These are phyloP conservation scores for Xerus inauris DNA, from an alignment of 2,113 vertebrate species.

Conservation along the genomic window DNA sequence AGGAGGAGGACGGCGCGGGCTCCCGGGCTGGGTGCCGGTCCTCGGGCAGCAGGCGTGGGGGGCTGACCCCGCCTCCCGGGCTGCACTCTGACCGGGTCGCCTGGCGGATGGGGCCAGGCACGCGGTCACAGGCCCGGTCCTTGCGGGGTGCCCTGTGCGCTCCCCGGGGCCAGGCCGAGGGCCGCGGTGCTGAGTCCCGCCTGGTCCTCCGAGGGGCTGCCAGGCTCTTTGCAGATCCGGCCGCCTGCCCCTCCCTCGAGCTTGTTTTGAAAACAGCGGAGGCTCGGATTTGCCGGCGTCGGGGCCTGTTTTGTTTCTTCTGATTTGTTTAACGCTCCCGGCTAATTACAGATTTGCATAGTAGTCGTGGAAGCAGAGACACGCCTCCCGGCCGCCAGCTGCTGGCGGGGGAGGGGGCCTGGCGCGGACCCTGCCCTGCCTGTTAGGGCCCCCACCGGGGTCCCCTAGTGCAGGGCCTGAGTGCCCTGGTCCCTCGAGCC, in stretches of 20 bases:
- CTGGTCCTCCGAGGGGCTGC: too few species aligned
- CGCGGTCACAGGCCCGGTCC: too few species aligned
- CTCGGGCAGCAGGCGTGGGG: neutral
- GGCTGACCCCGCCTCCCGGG: neutral
- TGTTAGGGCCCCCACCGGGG: accelerated
- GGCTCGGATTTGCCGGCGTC: slow-evolving; percentile 3
- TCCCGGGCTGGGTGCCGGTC: neutral
- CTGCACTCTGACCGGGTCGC: neutral
- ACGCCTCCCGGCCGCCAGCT: slow-evolving; percentile 53
- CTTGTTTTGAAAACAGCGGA: slow-evolving; percentile 57
- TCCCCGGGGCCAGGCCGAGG: neutral
- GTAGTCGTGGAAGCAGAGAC: neutral
- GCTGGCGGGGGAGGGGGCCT: slow-evolving; percentile 31
- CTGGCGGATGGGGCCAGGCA: neutral
- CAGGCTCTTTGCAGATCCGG: neutral
- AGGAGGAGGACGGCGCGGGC: neutral
- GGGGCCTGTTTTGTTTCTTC: slow-evolving; percentile 53
- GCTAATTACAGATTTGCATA: slow-evolving; percentile 70
- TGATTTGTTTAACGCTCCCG: slow-evolving; percentile 60
- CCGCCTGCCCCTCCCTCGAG: neutral
- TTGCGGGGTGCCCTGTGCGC: neutral
- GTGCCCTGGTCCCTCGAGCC: neutral
- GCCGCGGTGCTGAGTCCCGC: neutral
- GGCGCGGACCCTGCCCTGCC: neutral
- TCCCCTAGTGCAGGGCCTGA: neutral